phyloP scores from a whole-genome alignment of 2,888 invertebrate genomes.

The Rutpela maculata region DNA sequence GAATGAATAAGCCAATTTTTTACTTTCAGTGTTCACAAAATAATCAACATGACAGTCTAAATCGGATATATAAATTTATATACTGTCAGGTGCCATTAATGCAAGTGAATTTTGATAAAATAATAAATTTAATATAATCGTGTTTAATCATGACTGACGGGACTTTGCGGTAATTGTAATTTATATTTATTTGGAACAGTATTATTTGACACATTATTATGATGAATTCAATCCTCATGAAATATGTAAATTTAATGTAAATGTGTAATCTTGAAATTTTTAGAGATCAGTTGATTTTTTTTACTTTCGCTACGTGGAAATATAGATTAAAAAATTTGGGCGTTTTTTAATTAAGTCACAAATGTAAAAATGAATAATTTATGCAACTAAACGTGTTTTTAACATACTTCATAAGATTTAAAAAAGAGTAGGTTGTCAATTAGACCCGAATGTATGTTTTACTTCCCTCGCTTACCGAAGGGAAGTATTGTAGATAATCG shows the following conservation, averaged over 20 bases:
- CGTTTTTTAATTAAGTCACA: no score
- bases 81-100: conserved; percentile 15
- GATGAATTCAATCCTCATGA: not conserved
- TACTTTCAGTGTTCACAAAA: not conserved
- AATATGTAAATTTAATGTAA: not conserved
- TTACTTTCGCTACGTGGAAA: no score
- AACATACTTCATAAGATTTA: no score
- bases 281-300: no score
- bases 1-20: conserved; percentile 5
- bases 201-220: conserved; percentile 20
- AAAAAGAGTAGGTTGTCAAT: no score
- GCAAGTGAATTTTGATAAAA: conserved; percentile 25
- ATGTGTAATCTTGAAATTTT: not conserved
- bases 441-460: no score
- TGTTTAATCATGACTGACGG: conserved; percentile 18
- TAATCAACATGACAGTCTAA: conserved; percentile 13
- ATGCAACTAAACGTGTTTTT: no score
- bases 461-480: no score
- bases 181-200: conserved; percentile 8
- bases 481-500: no score
- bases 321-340: no score
- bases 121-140: conserved; percentile 16
- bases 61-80: not conserved
- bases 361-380: no score
- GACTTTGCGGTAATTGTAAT: conserved; percentile 5